Conservation (phyloP, 2,113 vertebrate species). For the Gasterosteus nipponicus region DNA sequence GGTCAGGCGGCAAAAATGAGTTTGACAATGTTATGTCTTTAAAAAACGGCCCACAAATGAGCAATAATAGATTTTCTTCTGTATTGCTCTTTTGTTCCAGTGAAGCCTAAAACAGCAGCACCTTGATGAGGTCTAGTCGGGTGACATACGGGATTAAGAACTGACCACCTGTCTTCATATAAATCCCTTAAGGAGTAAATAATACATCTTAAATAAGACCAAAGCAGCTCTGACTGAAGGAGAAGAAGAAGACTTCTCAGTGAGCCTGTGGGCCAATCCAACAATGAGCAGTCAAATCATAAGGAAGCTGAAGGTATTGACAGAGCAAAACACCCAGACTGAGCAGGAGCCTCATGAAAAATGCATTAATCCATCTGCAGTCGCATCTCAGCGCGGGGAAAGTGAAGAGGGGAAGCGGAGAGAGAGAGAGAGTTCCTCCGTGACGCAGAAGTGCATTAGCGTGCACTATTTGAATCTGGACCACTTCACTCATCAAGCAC, state of each 20-base stretch:
- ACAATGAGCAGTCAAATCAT: conserved; percentile 53
- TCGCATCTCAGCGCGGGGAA: conserved; percentile 58
- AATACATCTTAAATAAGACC: conserved; percentile 13
- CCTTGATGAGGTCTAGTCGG: not conserved
- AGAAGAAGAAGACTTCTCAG: conserved; percentile 32
- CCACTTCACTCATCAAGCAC: conserved; percentile 56
- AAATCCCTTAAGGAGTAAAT: not conserved
- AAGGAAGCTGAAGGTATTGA: conserved; percentile 69
- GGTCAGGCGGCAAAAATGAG: too few species aligned
- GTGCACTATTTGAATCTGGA: conserved; percentile 54
- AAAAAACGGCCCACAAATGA: conserved; percentile 1
- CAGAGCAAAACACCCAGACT: conserved; percentile 61
- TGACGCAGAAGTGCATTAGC: conserved; percentile 46
- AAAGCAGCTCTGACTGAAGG: conserved; percentile 25
- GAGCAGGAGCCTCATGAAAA: conserved; percentile 73
- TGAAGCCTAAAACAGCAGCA: not conserved
- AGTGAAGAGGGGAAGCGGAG: conserved; percentile 61
- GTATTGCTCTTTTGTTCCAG: not conserved
- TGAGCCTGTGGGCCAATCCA: conserved; percentile 45
- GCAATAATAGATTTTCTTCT: not conserved
- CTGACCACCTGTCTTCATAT: not conserved
- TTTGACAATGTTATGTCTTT: too few species aligned
- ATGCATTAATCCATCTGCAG: conserved; percentile 71
- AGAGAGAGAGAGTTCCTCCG: conserved; percentile 45
- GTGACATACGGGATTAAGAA: conserved; percentile 4